These are phyloP conservation scores for Oreochromis niloticus DNA, from an alignment of 2,113 vertebrate genomes.

Conservation along the genomic window DNA sequence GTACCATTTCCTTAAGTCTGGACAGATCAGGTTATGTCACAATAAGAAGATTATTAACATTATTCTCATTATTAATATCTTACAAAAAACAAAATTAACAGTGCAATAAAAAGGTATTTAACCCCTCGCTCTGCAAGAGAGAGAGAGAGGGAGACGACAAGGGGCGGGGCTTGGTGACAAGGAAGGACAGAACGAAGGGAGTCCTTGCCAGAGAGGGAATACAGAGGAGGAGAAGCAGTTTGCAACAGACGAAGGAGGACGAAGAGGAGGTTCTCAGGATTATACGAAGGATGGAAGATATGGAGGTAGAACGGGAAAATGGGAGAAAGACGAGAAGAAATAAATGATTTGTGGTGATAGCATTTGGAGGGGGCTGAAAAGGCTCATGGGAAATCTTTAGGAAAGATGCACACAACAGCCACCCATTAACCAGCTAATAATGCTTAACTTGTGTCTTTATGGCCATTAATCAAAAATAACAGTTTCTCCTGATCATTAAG, in stretches of 20 bases:
- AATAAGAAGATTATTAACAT: conserved; percentile 62
- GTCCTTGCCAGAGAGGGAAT: not conserved
- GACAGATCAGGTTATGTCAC: conserved; percentile 47
- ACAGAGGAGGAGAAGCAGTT: conserved; percentile 7
- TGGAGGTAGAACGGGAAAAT: not conserved
- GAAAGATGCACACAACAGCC: not conserved
- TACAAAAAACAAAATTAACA: conserved; percentile 70
- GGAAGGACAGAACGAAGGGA: not conserved
- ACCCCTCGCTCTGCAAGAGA: conserved; percentile 32
- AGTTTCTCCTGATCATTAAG: not conserved
- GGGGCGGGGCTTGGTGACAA: not conserved
- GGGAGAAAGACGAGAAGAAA: not conserved
- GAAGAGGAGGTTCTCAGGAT: not conserved
- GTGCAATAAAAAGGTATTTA: conserved; percentile 69
- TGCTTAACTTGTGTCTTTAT: not conserved
- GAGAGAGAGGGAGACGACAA: not conserved
- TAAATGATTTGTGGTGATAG: not conserved
- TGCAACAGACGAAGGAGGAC: not conserved
- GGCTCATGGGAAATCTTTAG: not conserved
- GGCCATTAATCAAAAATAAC: not conserved
- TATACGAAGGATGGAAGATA: not conserved
- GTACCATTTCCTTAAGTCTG: conserved; percentile 47
- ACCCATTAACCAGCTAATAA: not conserved
- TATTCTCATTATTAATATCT: conserved; percentile 64
- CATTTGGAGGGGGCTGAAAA: not conserved